phyloP scores from a whole-genome alignment of 1,140 invertebrate species.

The Drosophila santomea region DNA sequence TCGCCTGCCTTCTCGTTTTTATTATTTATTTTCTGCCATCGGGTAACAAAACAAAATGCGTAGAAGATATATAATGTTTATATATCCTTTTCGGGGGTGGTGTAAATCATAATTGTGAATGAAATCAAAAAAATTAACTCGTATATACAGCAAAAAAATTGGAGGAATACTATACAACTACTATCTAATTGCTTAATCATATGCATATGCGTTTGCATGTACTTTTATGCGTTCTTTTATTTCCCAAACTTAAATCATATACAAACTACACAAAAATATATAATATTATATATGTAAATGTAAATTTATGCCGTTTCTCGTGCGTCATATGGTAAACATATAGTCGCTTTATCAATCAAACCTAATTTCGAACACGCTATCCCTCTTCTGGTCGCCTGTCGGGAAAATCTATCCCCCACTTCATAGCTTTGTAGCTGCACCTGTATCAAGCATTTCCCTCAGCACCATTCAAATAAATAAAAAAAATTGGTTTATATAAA shows the following conservation, averaged over 20 bases:
- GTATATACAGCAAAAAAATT: constrained; percentile 66
- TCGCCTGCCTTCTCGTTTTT: constrained; percentile 1
- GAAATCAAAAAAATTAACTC: constrained; percentile 56
- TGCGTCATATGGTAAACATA: constrained; percentile 11
- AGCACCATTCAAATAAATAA: constrained; percentile 13
- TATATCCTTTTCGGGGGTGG: constrained; percentile 20
- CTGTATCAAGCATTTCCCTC: constrained; percentile 5
- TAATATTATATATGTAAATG: constrained; percentile 31
- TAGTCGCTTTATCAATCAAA: constrained; percentile 12
- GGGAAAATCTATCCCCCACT: constrained; percentile 6
- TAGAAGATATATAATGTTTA: constrained; percentile 44
- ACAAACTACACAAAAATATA: constrained; percentile 55
- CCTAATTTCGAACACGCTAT: not conserved
- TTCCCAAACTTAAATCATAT: constrained; percentile 33
- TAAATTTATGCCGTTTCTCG: constrained; percentile 26
- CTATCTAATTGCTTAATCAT: constrained; percentile 61
- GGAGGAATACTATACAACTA: constrained; percentile 59
- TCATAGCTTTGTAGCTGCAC: constrained; percentile 6
- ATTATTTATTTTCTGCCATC: constrained; percentile 36
- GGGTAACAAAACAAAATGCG: constrained; percentile 75
- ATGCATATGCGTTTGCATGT: constrained; percentile 34
- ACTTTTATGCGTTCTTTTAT: constrained; percentile 3
- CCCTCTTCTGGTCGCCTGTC: constrained; percentile 25
- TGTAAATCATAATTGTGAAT: constrained; percentile 43
- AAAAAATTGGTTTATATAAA: not conserved